Evolutionary conservation across 2,113 vertebrate genomes (phyloP), one percentile per base, ranked within the genome.

Genomic region (Gopherus evgoodei): DNA sequence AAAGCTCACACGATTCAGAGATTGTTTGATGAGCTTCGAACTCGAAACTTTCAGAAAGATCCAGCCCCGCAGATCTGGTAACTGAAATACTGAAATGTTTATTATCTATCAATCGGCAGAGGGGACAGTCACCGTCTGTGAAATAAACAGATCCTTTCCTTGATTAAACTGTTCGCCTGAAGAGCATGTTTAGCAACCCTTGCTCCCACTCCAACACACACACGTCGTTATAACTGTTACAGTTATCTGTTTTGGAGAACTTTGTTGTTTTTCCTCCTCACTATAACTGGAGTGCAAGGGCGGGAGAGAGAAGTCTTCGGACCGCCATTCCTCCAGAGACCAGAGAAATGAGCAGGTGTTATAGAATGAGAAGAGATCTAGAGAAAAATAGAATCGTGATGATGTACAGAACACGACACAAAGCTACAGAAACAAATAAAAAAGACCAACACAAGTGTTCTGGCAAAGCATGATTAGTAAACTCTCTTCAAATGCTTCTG

Each of bases 41-140:
- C 22, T 22, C 14, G 75, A 78, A 47, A 47, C 24, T 72, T 38
- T 78, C 42, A 14, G 38, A 76, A 25, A 76, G 75, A 11, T 25
- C 22, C 38, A 44, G 38, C 72, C 11, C 11, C 9, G 25, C 24
- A 22, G 42, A 25, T 31, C 59, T 38, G 81, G 0, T 10, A 11
- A 49, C 75, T 3, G 25, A 57, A 17, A 50, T 6, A 38, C 42
- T 75, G 53, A 21, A 54, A 62, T 56, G 83, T 25, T 12, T 22
- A 8, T 3, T 52, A 22, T 12, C 31, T 44, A 7, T 86, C 49
- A 35, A 11, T 1, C 2, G 1, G 88, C 10, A 8, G 31, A 12
- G 56, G 5, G 24, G 69, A 3, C 24, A 5, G 10, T 25, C 0
- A 19, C 1, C 24, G 2, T 11, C 42, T 21, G 0, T 50, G 1